Base-by-base conservation (phyloP, 1,140 invertebrate genomes). In the Conus betulinus region DNA sequence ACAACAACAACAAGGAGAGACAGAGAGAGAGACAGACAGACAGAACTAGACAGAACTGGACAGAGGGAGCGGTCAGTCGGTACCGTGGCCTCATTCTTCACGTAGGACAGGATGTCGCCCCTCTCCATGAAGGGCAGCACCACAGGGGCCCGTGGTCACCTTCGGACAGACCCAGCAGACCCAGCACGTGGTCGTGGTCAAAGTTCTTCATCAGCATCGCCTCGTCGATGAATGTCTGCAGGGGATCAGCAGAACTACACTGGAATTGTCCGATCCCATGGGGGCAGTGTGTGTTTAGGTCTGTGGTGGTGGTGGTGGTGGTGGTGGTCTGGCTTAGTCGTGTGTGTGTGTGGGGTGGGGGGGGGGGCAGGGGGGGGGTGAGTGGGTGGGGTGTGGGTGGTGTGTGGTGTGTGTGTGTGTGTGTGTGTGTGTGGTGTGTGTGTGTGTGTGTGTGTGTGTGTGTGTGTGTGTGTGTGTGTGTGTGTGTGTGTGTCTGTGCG, bases 161-260 rank as follows among this genome's bases (percentile, higher is more conserved):
- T 51, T 95, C 91, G 10, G 92, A 91, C 7, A 96, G 94, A 10
- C 95, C 95, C 10, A 96, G 92, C 23, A 96, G 91, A 10, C 91
- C 91, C 74, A 96, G 91, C 0, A 96, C 95, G 90, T 96, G 93
- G 10, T 90, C 81, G 86, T 96, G 95, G 74, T 94, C 88, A 90
- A 96, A 96, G 71, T 95, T 94, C 87, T 95, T 95, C 95, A 96
- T 96, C 67, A 95, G 91, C 51, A 96, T 87, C 10, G 94, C 95
- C 91, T 96, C 95, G 39, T 95, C 91, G 11, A 96, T 74, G 85
- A 96, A 93, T n/a, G 51, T 53, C 85, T 87, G 23, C 71, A 82
- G 39, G 60, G 87, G 63, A 76, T 85, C 78, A 67, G 86, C 90
- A 92, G 67, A 5, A 85, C 27, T 27, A 60, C 89, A 8, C 67